Percentiles rank a stretch among this genome's conserved stretches.
Evolutionary conservation across 2,888 invertebrate species (phyloP).

Genomic region (Leptinotarsa tumamoca): DNA sequence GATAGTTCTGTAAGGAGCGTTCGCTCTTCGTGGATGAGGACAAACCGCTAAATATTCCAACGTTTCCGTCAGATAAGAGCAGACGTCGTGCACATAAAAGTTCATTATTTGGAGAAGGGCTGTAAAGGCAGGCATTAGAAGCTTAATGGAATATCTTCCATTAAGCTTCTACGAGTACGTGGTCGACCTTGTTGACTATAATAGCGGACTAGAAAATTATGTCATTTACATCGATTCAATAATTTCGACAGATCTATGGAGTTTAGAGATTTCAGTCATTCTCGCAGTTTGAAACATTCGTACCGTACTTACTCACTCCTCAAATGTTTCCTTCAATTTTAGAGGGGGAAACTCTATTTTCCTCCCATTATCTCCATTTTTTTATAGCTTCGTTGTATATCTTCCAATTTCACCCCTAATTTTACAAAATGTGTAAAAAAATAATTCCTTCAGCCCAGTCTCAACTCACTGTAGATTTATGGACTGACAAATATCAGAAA

Average conservation of each 20-base stretch:
- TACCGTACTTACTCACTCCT: no score
- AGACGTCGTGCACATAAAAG: slow-evolving; percentile 12
- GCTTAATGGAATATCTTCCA: not conserved
- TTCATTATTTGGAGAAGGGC: slow-evolving; percentile 14
- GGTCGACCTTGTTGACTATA: not conserved
- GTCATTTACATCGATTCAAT: not conserved
- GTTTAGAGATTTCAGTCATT: not conserved
- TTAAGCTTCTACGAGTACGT: not conserved
- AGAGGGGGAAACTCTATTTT: no score
- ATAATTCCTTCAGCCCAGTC: no score
- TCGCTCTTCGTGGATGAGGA: not conserved
- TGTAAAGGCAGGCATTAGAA: not conserved
- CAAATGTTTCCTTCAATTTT: no score
- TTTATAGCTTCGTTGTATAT: no score
- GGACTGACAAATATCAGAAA: no score
- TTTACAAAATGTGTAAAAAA: no score
- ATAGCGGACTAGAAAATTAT: not conserved
- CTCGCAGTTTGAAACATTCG: no score
- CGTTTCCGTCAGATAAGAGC: slow-evolving; percentile 13
- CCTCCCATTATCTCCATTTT: no score
- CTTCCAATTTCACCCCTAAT: no score
- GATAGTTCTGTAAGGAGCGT: slow-evolving; percentile 5
- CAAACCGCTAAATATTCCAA: slow-evolving; percentile 5
- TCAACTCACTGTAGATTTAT: no score
- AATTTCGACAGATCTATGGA: not conserved